Base-by-base conservation (phyloP, 2,888 invertebrate genomes). In the Shargacucullia verbasci region DNA sequence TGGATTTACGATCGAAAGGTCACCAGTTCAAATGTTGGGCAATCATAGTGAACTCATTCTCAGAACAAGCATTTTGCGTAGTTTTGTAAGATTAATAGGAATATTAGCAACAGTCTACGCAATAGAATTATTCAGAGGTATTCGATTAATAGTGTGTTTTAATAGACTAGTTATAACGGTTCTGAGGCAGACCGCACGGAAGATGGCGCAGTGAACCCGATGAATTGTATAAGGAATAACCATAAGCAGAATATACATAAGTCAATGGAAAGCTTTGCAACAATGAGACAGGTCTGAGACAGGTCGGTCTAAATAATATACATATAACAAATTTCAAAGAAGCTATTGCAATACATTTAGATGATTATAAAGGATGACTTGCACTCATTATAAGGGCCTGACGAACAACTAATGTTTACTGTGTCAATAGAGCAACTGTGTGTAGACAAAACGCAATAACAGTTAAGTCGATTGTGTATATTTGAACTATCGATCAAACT, bases 1-100 rank as follows among this genome's bases (percentile, higher is more conserved):
- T 63, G 72, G 58, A 74, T 73, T 73, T 74, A 73, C 55, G 70
- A 74, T 31, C 48, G 48, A 73, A 74, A 74, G 75, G 75, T 73
- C 66, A 73, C 59, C 44, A 63, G 73, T 65, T 73, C 69, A 71
- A 71, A 62, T 29, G 29, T 73, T 74, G 66, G 66, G 57, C 63
- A 73, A 72, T 62, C 69, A 66, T 59, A 61, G 48, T 72, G 69
- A 71, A 74, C 69, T 54, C 25, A 70, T 67, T 73, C 60, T 13
- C 29, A 35, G 58, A 55, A 61, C 73, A 44, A 65, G 60, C 52
- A 60, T 65, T 70, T 70, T 60, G 66, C 57, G 58, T 60, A 70
- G 72, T 59, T 74, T 71, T 65, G 55, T 45, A 54, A 70, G 56
- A 72, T 58, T 70, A 59, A 65, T 71, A 59, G 56, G 49, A 60